These are phyloP conservation scores for Oscheius sp. DNA, from an alignment of 2,888 invertebrate species.

Conservation along the genomic window DNA sequence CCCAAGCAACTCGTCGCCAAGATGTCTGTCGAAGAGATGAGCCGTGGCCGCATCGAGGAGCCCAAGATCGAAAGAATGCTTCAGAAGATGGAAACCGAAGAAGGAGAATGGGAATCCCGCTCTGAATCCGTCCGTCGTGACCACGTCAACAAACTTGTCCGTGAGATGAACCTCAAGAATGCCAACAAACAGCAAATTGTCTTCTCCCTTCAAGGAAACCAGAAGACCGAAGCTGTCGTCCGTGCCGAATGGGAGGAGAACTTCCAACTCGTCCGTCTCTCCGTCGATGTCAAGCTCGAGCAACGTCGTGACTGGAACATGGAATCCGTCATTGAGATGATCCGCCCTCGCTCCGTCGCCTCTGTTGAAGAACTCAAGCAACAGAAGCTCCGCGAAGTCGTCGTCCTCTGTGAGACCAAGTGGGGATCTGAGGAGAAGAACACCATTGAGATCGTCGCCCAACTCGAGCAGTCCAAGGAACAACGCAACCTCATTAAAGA, in stretches of 20 bases:
- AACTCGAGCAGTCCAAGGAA: slow-evolving; percentile 43
- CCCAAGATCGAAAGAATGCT: slow-evolving; percentile 28
- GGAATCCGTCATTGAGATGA: slow-evolving; percentile 40
- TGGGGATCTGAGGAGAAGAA: slow-evolving; percentile 53
- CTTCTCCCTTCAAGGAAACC: slow-evolving; percentile 15
- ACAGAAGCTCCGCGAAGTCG: slow-evolving; percentile 51
- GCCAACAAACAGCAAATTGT: slow-evolving; percentile 6
- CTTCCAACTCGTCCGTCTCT: slow-evolving; percentile 36
- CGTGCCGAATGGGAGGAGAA: slow-evolving; percentile 36
- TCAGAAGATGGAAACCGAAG: slow-evolving; percentile 35
- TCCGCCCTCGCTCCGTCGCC: slow-evolving; percentile 48
- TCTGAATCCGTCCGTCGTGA: slow-evolving; percentile 34
- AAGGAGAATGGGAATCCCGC: slow-evolving; percentile 13
- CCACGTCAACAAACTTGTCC: slow-evolving; percentile 38
- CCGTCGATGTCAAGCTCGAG: slow-evolving; percentile 34
- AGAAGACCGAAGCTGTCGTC: slow-evolving; percentile 30
- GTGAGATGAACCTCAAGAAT: slow-evolving; percentile 31
- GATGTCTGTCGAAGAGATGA: not conserved
- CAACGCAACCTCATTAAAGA: slow-evolving; percentile 36
- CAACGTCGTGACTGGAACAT: slow-evolving; percentile 56
- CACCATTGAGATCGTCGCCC: slow-evolving; percentile 37
- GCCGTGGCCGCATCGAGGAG: slow-evolving; percentile 33
- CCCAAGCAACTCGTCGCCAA: slow-evolving; percentile 32
- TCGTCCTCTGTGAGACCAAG: slow-evolving; percentile 36
- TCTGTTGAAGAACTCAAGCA: slow-evolving; percentile 45